Evolutionary conservation across 2,888 invertebrate genomes (phyloP), one percentile per base, ranked within the genome.

Genomic region (Agrypnus murinus): DNA sequence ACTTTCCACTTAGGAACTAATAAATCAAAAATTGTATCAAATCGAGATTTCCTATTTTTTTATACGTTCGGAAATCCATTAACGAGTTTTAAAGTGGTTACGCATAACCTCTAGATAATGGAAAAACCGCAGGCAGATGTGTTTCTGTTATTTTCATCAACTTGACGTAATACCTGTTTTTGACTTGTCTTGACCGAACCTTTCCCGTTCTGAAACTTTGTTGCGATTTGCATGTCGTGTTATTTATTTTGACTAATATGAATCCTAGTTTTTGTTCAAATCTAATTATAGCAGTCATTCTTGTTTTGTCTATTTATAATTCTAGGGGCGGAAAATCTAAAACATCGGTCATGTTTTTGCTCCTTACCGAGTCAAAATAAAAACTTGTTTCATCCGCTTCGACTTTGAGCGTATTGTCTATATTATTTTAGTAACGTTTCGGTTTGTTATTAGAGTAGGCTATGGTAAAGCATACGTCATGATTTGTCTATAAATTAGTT

Each of bases 161-260:
- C 48, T 66, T 71, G 66, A 71, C 71, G 71, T 66, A 66, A 66
- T 71, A 63, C 59, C 65, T 66, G 66, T 60, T 71, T 66, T 63
- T 34, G 58, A 55, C 36, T 17, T 34, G 58, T 45, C 36, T 17
- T 58, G 53, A 69, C 59, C 53, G 38, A 34, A 10, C 25, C 46
- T 48, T 62, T 50, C 59, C 38, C 34, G 48, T 15, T n/a, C 48
- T 25, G 48, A 38, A 14, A 32, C 12, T 38, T 50, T 17, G 34
- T 5, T 55, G 9, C 38, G 36, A 19, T 9, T 19, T 38, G 43
- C 31, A 17, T 31, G 25, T n/a, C 25, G 5, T 25, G 59, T 12
- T 59, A 59, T 59, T 59, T 59, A 43, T 59, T 59, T 48, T 43
- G 2, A 25, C 25, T 9, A 43, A 45, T 25, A 43, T 2, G 59